Percentiles rank a stretch among this genome's conserved stretches.
phyloP scores from a whole-genome alignment of 2,113 vertebrate species.

The Capra hircus region DNA sequence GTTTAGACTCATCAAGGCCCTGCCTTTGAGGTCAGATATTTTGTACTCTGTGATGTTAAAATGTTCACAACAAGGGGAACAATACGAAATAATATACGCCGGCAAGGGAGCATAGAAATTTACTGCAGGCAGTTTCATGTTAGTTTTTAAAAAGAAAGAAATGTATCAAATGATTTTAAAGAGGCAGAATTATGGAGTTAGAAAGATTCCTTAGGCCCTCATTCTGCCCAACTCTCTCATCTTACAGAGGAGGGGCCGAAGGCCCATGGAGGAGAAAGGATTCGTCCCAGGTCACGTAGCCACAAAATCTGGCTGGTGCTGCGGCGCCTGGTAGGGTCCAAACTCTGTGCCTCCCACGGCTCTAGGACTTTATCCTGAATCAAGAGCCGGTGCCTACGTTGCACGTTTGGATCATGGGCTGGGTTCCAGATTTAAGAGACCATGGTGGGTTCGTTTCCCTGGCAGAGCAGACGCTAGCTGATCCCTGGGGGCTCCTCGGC shows the following conservation, averaged over 20 bases:
- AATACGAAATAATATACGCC: conserved; percentile 26
- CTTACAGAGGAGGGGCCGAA: not conserved
- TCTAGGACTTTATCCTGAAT: not conserved
- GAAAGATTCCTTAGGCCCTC: not conserved
- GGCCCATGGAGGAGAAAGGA: not conserved
- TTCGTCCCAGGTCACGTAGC: not conserved
- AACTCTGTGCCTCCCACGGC: not conserved
- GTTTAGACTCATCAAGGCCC: not conserved
- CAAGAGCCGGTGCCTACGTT: fast-evolving
- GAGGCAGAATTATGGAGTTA: not conserved
- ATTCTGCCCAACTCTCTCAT: not conserved
- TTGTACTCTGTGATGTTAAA: not conserved
- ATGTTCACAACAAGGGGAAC: conserved; percentile 26
- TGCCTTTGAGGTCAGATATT: not conserved
- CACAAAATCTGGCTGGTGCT: not conserved
- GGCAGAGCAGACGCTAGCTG: not conserved
- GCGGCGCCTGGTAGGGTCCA: not conserved
- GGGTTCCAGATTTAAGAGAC: not conserved
- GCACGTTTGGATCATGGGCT: fast-evolving
- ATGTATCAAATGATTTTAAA: conserved; percentile 4
- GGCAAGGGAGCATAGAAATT: conserved; percentile 11
- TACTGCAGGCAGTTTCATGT: conserved; percentile 1
- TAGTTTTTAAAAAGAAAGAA: conserved; percentile 29
- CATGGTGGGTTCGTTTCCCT: not conserved
- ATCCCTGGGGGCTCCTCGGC: not conserved